A percentile compares a stretch with the other conserved stretches of the same genome.
phyloP scores from a whole-genome alignment of 2,888 invertebrate species.

The Cryptophagus acutangulus region DNA sequence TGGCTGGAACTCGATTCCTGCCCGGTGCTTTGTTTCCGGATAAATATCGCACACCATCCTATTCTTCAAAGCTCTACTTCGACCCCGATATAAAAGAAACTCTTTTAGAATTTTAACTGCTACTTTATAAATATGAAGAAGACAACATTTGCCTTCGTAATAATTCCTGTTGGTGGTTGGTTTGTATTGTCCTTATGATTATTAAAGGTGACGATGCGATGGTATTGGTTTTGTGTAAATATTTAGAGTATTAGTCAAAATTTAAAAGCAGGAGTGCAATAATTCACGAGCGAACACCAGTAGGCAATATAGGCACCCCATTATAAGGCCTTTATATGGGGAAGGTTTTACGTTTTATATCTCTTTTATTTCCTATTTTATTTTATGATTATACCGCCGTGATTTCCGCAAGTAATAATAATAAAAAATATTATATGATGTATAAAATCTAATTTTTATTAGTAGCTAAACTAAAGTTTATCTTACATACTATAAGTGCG shows the following conservation, averaged over 20 bases:
- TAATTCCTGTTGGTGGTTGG: too few relatives aligned
- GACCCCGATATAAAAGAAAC: conserved; percentile 7
- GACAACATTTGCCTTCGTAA: too few relatives aligned
- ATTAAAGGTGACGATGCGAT: too few relatives aligned
- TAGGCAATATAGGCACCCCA: conserved; percentile 38
- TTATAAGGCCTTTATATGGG: conserved; percentile 37
- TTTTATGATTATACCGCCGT: conserved; percentile 41
- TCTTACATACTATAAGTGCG: neutral
- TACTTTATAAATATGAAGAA: too few relatives aligned
- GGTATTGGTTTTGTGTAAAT: too few relatives aligned
- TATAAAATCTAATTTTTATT: conserved; percentile 42
- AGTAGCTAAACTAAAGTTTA: neutral
- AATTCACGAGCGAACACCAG: conserved; percentile 21
- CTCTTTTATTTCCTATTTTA: conserved; percentile 43
- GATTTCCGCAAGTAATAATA: conserved; percentile 41
- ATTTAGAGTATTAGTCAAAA: conserved; percentile 25
- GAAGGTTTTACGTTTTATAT: conserved; percentile 41
- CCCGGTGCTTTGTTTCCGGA: conserved; percentile 14
- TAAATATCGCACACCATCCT: conserved; percentile 13
- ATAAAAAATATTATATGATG: conserved; percentile 40
- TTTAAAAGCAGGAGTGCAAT: conserved; percentile 22
- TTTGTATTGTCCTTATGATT: too few relatives aligned
- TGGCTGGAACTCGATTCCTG: conserved; percentile 11
- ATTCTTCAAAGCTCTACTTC: neutral
- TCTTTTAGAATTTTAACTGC: conserved; percentile 22